Conservation (phyloP, 2,113 vertebrate species). For the Suricata suricatta region DNA sequence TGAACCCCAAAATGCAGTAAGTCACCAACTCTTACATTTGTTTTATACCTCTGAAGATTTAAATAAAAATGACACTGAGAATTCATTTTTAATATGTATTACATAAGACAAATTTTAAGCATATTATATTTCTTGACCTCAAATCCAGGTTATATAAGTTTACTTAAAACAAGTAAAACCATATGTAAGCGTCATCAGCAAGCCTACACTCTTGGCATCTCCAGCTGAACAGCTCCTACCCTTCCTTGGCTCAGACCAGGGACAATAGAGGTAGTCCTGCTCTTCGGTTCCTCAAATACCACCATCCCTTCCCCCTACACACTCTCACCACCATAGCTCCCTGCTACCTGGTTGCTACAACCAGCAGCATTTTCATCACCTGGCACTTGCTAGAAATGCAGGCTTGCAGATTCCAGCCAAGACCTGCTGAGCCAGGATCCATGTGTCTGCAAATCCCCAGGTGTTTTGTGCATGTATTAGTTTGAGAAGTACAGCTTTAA, state of each 20-base stretch:
- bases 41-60: background rate
- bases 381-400: background rate
- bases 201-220: background rate
- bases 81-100: background rate
- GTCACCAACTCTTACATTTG: background rate
- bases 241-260: background rate
- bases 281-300: background rate
- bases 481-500: background rate
- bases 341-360: background rate
- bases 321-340: background rate
- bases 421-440: background rate
- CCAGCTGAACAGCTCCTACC: background rate
- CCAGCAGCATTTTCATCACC: background rate
- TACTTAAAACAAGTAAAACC: background rate
- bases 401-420: background rate
- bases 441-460: background rate
- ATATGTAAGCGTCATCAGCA: background rate
- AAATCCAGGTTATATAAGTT: constrained; percentile 26
- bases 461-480: background rate
- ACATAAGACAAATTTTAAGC: constrained; percentile 28
- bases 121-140: background rate
- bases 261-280: background rate
- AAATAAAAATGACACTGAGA: background rate
- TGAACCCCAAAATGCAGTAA: background rate
- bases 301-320: accelerated